A percentile compares a stretch with the other conserved stretches of the same genome.
These are phyloP conservation scores for Calycopis cecrops DNA, from an alignment of 1,140 invertebrate genomes.

Conservation along the genomic window DNA sequence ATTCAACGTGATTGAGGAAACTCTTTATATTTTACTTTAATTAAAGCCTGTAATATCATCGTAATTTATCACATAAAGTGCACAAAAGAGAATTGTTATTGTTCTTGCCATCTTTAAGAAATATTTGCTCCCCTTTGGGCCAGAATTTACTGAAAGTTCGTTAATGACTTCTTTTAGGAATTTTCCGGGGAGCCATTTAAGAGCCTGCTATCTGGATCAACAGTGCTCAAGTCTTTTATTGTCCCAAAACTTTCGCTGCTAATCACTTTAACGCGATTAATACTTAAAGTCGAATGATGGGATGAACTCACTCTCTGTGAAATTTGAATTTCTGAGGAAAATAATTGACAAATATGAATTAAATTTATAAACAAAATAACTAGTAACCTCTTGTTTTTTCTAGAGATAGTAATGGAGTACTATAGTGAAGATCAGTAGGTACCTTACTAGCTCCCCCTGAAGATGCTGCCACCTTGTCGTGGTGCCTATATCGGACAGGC, in stretches of 20 bases:
- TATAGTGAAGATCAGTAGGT: too few species aligned
- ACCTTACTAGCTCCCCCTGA: too few species aligned
- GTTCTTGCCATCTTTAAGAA: constrained; percentile 40
- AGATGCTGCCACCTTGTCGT: too few species aligned
- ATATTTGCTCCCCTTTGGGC: constrained; percentile 53
- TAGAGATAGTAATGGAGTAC: too few species aligned
- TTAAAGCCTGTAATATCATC: constrained; percentile 15
- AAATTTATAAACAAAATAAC: too few species aligned
- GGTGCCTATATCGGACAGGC: too few species aligned
- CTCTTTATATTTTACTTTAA: constrained; percentile 1
- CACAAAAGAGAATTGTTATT: constrained; percentile 48
- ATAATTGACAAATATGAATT: too few species aligned
- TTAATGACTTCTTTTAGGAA: constrained; percentile 63
- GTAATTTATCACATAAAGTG: constrained; percentile 24
- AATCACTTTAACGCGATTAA: constrained; percentile 42
- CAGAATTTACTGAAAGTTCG: constrained; percentile 49
- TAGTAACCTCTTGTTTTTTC: too few species aligned
- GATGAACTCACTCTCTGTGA: too few species aligned
- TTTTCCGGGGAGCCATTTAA: constrained; percentile 44
- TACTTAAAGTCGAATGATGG: constrained; percentile 30
- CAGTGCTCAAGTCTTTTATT: constrained; percentile 56
- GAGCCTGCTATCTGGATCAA: constrained; percentile 52
- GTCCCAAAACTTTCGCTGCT: constrained; percentile 43
- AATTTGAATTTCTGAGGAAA: too few species aligned
- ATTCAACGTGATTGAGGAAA: too few species aligned